A percentile compares a stretch with the other conserved stretches of the same genome.
These are phyloP conservation scores for Enteromius treurensis DNA, from an alignment of 2,797 vertebrate genomes.

Conservation along the genomic window DNA sequence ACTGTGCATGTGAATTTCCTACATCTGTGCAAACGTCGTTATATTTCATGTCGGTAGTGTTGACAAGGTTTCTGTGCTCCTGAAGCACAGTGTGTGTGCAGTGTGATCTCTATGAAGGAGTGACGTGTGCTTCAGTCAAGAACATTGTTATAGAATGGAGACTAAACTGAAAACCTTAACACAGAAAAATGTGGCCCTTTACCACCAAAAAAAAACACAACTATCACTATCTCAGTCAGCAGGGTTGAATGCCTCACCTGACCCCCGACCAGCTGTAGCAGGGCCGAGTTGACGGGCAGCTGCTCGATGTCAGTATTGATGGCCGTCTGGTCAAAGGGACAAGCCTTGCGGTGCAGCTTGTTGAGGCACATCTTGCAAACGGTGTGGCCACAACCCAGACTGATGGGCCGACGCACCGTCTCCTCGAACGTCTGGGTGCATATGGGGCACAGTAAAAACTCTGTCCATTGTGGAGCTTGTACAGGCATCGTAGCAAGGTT, in stretches of 20 bases:
- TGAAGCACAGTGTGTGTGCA: neutral
- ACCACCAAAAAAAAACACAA: neutral
- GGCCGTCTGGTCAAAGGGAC: conserved; percentile 99
- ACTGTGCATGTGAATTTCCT: no score
- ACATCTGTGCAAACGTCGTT: no score
- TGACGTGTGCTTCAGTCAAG: neutral
- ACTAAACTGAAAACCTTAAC: neutral
- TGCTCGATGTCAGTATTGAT: conserved; percentile 99
- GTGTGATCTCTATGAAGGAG: neutral
- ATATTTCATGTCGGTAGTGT: no score
- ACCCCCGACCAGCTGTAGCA: conserved; percentile 95
- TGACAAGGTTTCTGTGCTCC: neutral
- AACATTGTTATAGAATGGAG: neutral
- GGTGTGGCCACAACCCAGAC: conserved; percentile 97
- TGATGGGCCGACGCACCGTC: conserved; percentile 96
- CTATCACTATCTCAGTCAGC: neutral
- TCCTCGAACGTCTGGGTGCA: conserved; percentile 99
- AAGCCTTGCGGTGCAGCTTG: conserved; percentile 99
- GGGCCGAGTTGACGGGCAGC: conserved; percentile 96
- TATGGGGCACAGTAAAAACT: conserved; percentile 99
- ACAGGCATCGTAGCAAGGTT: conserved; percentile 91
- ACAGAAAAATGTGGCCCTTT: neutral
- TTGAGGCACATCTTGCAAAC: conserved; percentile 99
- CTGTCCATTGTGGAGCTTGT: conserved; percentile 99
- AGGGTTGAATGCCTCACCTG: conserved; percentile 80